Percentiles rank a stretch among this genome's conserved stretches.
Evolutionary conservation across 2,888 invertebrate genomes (phyloP).

Genomic region (Incurvaria masculella): DNA sequence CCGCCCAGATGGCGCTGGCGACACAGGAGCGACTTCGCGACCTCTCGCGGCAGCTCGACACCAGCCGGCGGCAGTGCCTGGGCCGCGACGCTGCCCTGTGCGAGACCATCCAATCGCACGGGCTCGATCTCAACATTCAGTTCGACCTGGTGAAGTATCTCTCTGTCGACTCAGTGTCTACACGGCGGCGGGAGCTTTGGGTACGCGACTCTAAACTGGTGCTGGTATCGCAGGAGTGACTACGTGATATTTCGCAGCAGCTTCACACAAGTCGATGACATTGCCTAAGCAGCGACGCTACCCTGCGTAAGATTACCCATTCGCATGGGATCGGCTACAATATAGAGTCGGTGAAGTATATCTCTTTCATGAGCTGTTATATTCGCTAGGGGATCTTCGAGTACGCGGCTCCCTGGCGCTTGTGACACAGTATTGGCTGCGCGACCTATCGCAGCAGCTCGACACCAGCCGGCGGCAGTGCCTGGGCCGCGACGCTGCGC

Average conservation of each 20-base stretch:
- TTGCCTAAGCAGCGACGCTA: too few relatives aligned
- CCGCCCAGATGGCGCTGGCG: slow-evolving; percentile 49
- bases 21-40: slow-evolving; percentile 59
- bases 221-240: too few relatives aligned
- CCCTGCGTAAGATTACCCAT: too few relatives aligned
- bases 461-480: slow-evolving; percentile 64
- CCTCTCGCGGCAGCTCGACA: slow-evolving; percentile 57
- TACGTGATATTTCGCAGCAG: too few relatives aligned
- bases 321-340: too few relatives aligned
- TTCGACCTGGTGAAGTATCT: slow-evolving; percentile 55
- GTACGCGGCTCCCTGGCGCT: too few relatives aligned
- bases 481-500: slow-evolving; percentile 62
- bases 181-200: too few relatives aligned
- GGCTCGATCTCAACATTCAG: slow-evolving; percentile 62
- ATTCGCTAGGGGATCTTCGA: too few relatives aligned
- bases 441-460: slow-evolving; percentile 57
- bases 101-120: slow-evolving; percentile 70
- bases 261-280: too few relatives aligned
- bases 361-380: too few relatives aligned
- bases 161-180: background rate
- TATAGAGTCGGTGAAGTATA: too few relatives aligned
- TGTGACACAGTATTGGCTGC: slow-evolving; percentile 55
- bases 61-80: slow-evolving; percentile 62
- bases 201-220: too few relatives aligned
- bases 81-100: slow-evolving; percentile 70